Evolutionary conservation across 2,797 vertebrate genomes (phyloP), one percentile per base, ranked within the genome.

Genomic region (Chelidonichthys spinosus): DNA sequence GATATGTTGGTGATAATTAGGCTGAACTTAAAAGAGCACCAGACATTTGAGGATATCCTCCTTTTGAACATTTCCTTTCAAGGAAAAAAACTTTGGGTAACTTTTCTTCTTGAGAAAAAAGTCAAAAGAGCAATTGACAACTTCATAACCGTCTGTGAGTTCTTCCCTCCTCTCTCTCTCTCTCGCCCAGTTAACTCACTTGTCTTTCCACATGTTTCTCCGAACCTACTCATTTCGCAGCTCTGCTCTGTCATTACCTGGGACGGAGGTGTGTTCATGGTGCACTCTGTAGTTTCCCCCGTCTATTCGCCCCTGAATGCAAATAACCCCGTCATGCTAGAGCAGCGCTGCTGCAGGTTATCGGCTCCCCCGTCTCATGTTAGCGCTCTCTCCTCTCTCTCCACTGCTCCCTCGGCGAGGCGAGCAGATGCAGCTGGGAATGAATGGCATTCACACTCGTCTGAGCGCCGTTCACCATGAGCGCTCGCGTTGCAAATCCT

Each of bases 211-310:
- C 82, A 65, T 71, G 58, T 78, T 85, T 74, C 76, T 42, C 36
- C 61, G 18, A 68, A 74, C 86, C 90, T 86, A 79, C 75, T 93
- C 81, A 92, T 93, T 92, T 91, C n/a, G 67, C 36, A 69, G 13
- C 79, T 36, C 40, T 74, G 78, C 86, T 87, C 88, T 93, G 77
- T 92, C 84, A 91, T 93, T 94, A 93, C 87, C 88, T 90, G 90
- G 61, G 66, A 83, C 52, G 39, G 84, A 87, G 87, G 87, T 85
- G 74, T 81, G 76, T 76, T 82, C 53, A 55, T 11, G 55, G 81
- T 62, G 72, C 56, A 44, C 78, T 85, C 76, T 89, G 83, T 81
- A 87, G 83, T 90, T 89, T 78, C 74, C 81, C 66, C 77, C 81
- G 83, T 43, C 54, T 81, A 56, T 85, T 89, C 76, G 54, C 58